Percentiles rank a stretch among this genome's conserved stretches.
phyloP scores from a whole-genome alignment of 2,888 invertebrate species.

The Idaea aversata region DNA sequence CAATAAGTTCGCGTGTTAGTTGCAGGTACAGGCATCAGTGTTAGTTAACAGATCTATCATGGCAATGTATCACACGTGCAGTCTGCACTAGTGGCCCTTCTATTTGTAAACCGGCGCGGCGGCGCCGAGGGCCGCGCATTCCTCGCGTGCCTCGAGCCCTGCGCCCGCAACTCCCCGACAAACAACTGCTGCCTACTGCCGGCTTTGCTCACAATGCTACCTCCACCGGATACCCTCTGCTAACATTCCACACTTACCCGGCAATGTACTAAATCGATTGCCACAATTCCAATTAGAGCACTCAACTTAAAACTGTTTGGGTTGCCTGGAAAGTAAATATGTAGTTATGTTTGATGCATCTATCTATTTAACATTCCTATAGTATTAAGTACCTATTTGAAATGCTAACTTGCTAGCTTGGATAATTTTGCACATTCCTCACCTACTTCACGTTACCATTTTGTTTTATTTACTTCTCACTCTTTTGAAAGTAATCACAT shows the following conservation, averaged over 20 bases:
- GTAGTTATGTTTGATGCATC: background rate
- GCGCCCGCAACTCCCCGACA: slow-evolving; percentile 48
- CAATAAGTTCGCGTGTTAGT: slow-evolving; percentile 41
- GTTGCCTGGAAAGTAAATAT: slow-evolving; percentile 47
- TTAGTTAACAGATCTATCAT: slow-evolving; percentile 73
- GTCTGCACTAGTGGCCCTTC: slow-evolving; percentile 74
- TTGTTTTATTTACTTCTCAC: background rate
- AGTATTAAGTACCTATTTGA: background rate
- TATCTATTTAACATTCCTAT: background rate
- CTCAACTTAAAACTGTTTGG: slow-evolving; percentile 42
- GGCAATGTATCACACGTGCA: slow-evolving; percentile 76
- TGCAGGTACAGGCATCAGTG: slow-evolving; percentile 60
- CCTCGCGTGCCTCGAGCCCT: slow-evolving; percentile 70
- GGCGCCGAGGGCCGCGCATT: slow-evolving; percentile 78
- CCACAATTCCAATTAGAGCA: slow-evolving; percentile 12
- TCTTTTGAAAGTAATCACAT: background rate
- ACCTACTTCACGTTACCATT: background rate
- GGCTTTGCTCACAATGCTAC: slow-evolving; percentile 46
- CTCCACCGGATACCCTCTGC: slow-evolving; percentile 38
- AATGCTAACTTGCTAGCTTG: background rate
- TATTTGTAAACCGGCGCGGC: slow-evolving; percentile 67
- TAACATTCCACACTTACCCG: slow-evolving; percentile 37
- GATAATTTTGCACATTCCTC: background rate
- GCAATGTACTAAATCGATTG: slow-evolving; percentile 51
- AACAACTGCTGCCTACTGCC: slow-evolving; percentile 40